phyloP scores from a whole-genome alignment of 2,797 vertebrate genomes.

The Cryptoblepharus egeriae region DNA sequence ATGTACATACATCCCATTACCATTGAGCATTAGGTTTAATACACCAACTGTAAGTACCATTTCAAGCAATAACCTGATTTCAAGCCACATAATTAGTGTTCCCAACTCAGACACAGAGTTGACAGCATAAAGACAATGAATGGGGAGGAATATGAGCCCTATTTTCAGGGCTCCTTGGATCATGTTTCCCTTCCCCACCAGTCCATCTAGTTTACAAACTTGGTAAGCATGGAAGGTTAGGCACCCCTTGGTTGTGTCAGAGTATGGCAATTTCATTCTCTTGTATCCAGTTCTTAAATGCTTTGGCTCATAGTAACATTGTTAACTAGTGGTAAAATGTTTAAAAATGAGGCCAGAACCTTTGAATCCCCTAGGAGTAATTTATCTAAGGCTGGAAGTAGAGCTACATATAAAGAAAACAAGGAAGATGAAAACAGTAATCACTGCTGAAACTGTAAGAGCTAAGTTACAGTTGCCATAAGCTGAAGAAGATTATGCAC shows the following conservation, averaged over 20 bases:
- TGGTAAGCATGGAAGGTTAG: background rate
- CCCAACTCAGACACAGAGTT: background rate
- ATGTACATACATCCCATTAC: background rate
- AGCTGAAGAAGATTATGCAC: conserved; percentile 1
- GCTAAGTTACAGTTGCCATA: conserved; percentile 3
- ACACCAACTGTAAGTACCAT: background rate
- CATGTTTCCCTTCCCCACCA: background rate
- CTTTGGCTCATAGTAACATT: background rate
- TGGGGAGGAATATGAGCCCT: background rate
- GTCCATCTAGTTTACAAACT: background rate
- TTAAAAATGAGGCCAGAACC: background rate
- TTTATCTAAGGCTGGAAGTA: background rate
- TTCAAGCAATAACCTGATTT: background rate
- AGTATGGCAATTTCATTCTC: background rate
- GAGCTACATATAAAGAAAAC: background rate
- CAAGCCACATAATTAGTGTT: background rate
- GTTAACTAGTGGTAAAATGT: background rate
- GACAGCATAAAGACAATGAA: background rate
- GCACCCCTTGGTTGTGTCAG: background rate
- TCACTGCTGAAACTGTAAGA: background rate
- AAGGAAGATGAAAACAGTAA: background rate
- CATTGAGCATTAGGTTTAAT: too few species aligned
- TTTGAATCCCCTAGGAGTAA: background rate
- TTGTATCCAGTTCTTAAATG: background rate
- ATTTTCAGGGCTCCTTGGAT: background rate